Evolutionary conservation across 2,888 invertebrate species (phyloP).

Genomic region (Drosophila paramelanica): DNA sequence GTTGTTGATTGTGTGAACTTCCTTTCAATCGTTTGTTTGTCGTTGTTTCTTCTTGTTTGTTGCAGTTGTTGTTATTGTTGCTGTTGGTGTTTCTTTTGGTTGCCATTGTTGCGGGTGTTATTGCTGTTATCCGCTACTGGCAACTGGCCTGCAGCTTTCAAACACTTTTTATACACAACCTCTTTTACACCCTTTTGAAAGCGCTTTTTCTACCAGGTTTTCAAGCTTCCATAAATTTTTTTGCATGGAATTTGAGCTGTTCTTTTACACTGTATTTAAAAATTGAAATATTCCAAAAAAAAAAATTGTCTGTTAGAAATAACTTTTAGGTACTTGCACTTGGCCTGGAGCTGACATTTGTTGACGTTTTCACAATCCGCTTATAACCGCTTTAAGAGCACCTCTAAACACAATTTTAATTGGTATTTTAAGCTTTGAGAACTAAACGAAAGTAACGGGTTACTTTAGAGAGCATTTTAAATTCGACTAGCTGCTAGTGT

Average conservation of each 20-base stretch:
- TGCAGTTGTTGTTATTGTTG: conserved; percentile 46
- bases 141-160: conserved; percentile 55
- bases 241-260: background rate
- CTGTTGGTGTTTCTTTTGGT: conserved; percentile 34
- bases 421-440: too few species aligned
- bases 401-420: background rate
- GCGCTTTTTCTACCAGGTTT: background rate
- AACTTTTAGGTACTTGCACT: too few species aligned
- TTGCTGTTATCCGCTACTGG: conserved; percentile 67
- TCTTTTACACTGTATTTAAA: background rate
- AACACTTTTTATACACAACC: conserved; percentile 23
- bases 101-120: conserved; percentile 56
- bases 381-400: background rate
- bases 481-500: conserved; percentile 26
- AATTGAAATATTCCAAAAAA: too few species aligned
- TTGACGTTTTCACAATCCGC: too few species aligned
- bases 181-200: conserved; percentile 3
- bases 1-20: conserved; percentile 81
- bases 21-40: conserved; percentile 78
- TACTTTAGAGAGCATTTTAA: conserved; percentile 33
- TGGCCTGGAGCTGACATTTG: too few species aligned
- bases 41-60: conserved; percentile 58
- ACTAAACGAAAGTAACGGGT: background rate
- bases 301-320: too few species aligned
- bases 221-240: too few species aligned